Percentiles rank a stretch among this genome's conserved stretches.
These are phyloP conservation scores for Agriopis leucophaearia DNA, from an alignment of 2,888 invertebrate species.

Conservation along the genomic window DNA sequence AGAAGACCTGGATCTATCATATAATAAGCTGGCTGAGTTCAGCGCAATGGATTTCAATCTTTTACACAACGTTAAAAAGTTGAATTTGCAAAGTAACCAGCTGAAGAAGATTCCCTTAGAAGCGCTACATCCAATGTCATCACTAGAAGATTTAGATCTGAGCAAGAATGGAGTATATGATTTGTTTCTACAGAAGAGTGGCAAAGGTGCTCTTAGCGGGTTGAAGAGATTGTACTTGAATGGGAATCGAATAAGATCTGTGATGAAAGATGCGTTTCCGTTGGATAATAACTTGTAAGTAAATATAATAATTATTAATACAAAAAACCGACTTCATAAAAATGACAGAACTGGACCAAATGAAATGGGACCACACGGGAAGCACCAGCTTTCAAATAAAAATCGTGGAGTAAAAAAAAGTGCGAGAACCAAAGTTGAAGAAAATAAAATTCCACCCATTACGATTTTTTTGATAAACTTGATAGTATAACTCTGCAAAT, in stretches of 20 bases:
- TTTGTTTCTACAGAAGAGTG: constrained; percentile 67
- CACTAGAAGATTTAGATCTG: constrained; percentile 78
- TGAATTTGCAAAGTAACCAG: constrained; percentile 80
- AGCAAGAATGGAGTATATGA: constrained; percentile 80
- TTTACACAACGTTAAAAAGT: constrained; percentile 65
- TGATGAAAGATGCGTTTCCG: constrained; percentile 76
- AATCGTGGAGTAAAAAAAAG: no score
- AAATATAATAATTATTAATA: no score
- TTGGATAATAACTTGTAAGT: constrained; percentile 75
- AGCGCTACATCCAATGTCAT: constrained; percentile 68
- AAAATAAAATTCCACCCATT: no score
- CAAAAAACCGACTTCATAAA: no score
- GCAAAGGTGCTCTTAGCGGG: constrained; percentile 59
- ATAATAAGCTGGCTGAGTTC: constrained; percentile 78
- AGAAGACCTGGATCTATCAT: constrained; percentile 83
- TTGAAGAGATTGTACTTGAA: constrained; percentile 79
- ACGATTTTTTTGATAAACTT: no score
- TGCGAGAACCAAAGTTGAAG: no score
- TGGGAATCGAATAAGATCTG: constrained; percentile 77
- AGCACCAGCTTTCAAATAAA: no score
- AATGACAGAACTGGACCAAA: no score
- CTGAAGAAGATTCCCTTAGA: constrained; percentile 74
- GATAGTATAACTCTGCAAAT: no score
- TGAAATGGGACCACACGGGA: no score
- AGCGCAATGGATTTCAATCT: constrained; percentile 73